Conservation (phyloP, 2,797 vertebrate species). For the Manis javanica region DNA sequence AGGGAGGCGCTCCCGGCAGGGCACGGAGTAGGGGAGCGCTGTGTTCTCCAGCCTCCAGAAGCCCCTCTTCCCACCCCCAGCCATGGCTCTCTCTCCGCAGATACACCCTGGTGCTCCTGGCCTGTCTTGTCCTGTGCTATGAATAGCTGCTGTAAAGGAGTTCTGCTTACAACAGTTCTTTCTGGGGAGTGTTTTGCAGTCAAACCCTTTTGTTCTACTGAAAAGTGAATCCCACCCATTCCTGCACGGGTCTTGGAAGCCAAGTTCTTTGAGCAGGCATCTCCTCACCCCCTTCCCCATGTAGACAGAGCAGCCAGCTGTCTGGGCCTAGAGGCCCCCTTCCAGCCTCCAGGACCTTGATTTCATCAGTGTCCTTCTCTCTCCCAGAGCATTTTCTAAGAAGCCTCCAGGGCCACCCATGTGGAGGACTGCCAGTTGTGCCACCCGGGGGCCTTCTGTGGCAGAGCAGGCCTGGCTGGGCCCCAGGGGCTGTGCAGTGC, state of each 20-base stretch:
- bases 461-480: constrained; percentile 86
- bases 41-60: not conserved
- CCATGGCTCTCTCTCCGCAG: not conserved
- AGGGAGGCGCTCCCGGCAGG: not conserved
- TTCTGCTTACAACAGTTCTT: not conserved
- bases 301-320: not conserved
- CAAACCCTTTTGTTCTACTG: not conserved
- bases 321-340: not conserved
- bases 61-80: not conserved
- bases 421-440: constrained; percentile 90
- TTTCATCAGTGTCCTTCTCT: not conserved
- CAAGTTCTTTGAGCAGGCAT: too few relatives aligned
- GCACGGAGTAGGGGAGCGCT: too few relatives aligned
- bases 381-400: constrained; percentile 90
- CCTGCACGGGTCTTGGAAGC: not conserved
- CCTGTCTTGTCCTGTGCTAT: not conserved
- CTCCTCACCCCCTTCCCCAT: not conserved
- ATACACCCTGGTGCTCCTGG: not conserved
- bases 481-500: constrained; percentile 91
- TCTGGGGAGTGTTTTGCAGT: not conserved
- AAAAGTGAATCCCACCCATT: not conserved
- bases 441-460: constrained; percentile 91
- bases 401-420: constrained; percentile 84
- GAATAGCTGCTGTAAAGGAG: not conserved
- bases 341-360: not conserved